phyloP scores from a whole-genome alignment of 1,140 invertebrate species.

The Drosophila aff. region DNA sequence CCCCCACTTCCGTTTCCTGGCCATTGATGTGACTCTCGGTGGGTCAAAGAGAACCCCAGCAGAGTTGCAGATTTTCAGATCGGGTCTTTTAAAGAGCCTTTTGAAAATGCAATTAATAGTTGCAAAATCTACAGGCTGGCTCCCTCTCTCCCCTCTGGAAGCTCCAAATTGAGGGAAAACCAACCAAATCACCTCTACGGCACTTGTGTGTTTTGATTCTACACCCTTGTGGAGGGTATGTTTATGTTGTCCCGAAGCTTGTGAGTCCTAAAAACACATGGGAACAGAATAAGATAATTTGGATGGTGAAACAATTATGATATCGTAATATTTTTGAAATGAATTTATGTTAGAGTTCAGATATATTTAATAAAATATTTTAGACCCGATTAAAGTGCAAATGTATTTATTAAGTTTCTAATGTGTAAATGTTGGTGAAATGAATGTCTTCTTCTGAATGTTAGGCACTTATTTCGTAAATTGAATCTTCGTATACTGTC shows the following conservation, averaged over 20 bases:
- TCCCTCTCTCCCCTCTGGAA: background rate
- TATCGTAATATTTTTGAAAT: background rate
- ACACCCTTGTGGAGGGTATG: background rate
- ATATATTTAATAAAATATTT: background rate
- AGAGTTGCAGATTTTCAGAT: background rate
- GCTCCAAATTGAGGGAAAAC: background rate
- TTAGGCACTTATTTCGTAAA: background rate
- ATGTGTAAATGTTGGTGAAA: too few species aligned
- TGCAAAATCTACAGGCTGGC: background rate
- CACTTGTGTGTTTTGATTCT: slow-evolving; percentile 2
- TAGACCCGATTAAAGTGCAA: background rate
- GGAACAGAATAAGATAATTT: background rate
- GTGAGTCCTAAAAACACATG: background rate
- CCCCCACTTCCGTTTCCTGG: slow-evolving; percentile 66
- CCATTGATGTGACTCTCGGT: slow-evolving; percentile 40
- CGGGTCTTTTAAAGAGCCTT: background rate
- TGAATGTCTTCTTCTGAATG: background rate
- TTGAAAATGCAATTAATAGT: slow-evolving; percentile 31
- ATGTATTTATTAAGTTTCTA: background rate
- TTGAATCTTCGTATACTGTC: background rate
- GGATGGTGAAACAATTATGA: background rate
- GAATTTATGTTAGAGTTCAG: background rate
- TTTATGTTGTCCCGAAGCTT: background rate
- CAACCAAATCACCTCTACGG: background rate
- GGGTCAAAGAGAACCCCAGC: background rate